Base-by-base conservation (phyloP, 2,797 vertebrate species). In the Cossypha caffra region DNA sequence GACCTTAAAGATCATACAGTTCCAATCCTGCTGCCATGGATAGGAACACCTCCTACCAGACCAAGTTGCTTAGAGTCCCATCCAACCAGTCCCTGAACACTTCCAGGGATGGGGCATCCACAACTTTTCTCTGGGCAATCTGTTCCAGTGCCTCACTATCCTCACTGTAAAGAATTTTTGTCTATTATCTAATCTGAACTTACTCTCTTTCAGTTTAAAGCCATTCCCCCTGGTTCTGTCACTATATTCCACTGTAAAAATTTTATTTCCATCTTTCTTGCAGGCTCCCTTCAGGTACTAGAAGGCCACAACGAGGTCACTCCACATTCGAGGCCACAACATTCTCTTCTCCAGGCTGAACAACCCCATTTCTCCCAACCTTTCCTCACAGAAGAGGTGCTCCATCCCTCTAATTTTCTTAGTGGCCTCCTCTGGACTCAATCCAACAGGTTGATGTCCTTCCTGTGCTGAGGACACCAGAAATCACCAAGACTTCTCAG, bases 391-490 rank as follows among this genome's bases (percentile, higher is more conserved):
- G 10, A 20, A 38, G 38, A 35, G 17, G 5, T 26, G 8, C 5
- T 63, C 12, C n/a, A 63, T 51, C 10, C 20, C 15, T 51, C 64
- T 45, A 10, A 57, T 38, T 10, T 13, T 26, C 57, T 57, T 57
- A 24, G 57, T 33, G 33, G 24, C 17, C 2, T 76, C 24, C n/a
- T 63, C 57, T 38, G 14, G 14, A 23, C 50, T 76, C 33, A 29
- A 0, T 21, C 16, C 24, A 57, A 38, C 50, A 33, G 10, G 28
- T 0, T 28, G 16, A 13, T 18, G 14, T 33, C 16, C 20, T 51
- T 57, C 24, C 5, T 63, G 12, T 23, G 37, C n/a, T 63, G 21
- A 7, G 25, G 6, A 71, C 2, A 2, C 33, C 33, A 58, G 38
- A 64, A 25, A 40, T 73, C 40, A 62, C 26, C 24, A 43, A 31